Base-by-base conservation (phyloP, 1,140 invertebrate species). In the Drosophila willistoni region DNA sequence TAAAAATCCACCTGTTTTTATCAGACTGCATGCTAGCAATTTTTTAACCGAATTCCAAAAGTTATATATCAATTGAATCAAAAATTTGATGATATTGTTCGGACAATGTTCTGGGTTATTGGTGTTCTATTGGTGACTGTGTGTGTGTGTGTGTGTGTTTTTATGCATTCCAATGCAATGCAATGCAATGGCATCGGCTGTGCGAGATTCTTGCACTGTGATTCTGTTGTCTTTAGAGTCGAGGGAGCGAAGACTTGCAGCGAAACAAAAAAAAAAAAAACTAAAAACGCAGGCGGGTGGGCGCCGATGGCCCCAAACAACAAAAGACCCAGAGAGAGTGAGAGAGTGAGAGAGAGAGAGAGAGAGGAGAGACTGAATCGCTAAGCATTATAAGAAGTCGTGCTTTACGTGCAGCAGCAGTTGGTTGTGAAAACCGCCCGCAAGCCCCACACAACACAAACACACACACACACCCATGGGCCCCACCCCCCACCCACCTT, bases 331-430 rank as follows among this genome's bases (percentile, higher is more conserved):
- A 1, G 10, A 73, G 66, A 67, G 61, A 71, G 68, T 73, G 44
- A 47, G 44, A 47, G 14, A 47, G 42, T 19, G 42, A 19, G 73
- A 67, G 67, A 76, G 74, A 73, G 44, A 3, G 17, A 47, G 44
- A 19, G 17, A 22, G 44, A 12, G 67, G 61, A 66, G 60, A 71
- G 75, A 68, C 74, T 69, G 44, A 79, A 86, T 82, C 82, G 82
- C 87, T 87, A 86, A 86, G 83, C 83, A 86, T 86, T 82, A 86
- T 86, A 86, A 86, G 87, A 86, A 86, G 79, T 86, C 82, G 82
- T 86, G 82, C 82, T 79, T 86, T 87, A 86, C 82, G 82, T 86
- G 82, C 82, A 87, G 82, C 82, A 87, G 82, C 82, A 71, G 78
- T 79, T 66, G 67, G 64, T 59, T 59, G 33, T 59, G 56, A 56